These are phyloP conservation scores for Okapia johnstoni DNA, from an alignment of 2,113 vertebrate species.

Conservation along the genomic window DNA sequence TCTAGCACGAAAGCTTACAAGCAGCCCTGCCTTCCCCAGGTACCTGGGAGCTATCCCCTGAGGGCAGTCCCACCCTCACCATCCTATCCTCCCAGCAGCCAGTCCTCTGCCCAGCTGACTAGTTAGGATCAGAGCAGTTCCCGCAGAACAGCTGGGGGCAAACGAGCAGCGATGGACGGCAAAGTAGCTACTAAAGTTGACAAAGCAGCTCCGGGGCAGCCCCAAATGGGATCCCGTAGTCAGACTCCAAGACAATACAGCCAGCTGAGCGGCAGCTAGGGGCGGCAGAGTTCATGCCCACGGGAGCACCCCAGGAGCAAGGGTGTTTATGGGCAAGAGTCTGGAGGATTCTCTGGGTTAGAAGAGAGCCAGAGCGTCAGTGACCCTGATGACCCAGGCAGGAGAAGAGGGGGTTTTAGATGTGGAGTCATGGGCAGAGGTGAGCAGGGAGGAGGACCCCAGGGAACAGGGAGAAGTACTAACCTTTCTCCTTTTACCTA, in stretches of 20 bases:
- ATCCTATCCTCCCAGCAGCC: slow-evolving; percentile 86
- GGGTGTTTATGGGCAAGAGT: slow-evolving; percentile 89
- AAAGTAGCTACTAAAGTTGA: slow-evolving; percentile 86
- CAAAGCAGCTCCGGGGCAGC: slow-evolving; percentile 87
- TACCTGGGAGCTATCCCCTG: slow-evolving; percentile 86
- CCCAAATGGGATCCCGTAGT: slow-evolving; percentile 86
- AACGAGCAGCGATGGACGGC: slow-evolving; percentile 87
- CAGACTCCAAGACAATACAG: slow-evolving; percentile 90
- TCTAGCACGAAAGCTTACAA: slow-evolving; percentile 84
- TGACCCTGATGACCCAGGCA: slow-evolving; percentile 87
- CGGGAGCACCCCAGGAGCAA: slow-evolving; percentile 91
- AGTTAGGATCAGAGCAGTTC: slow-evolving; percentile 91
- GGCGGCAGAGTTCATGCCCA: slow-evolving; percentile 87
- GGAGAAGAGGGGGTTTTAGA: slow-evolving; percentile 92
- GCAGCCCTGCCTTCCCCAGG: slow-evolving; percentile 86
- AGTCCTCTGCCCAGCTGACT: slow-evolving; percentile 87
- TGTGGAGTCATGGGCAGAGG: slow-evolving; percentile 94
- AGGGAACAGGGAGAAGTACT: slow-evolving; percentile 96
- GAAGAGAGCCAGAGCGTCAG: slow-evolving; percentile 89
- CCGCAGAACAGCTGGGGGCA: slow-evolving; percentile 90
- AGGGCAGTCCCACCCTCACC: slow-evolving; percentile 84
- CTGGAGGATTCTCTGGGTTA: slow-evolving; percentile 88
- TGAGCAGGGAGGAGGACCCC: slow-evolving; percentile 92
- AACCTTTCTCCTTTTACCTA: slow-evolving; percentile 85
- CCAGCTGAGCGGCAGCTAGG: slow-evolving; percentile 88